Evolutionary conservation across 2,888 invertebrate species (phyloP), one percentile per base, ranked within the genome.

Genomic region (Pediacus dermestoides): DNA sequence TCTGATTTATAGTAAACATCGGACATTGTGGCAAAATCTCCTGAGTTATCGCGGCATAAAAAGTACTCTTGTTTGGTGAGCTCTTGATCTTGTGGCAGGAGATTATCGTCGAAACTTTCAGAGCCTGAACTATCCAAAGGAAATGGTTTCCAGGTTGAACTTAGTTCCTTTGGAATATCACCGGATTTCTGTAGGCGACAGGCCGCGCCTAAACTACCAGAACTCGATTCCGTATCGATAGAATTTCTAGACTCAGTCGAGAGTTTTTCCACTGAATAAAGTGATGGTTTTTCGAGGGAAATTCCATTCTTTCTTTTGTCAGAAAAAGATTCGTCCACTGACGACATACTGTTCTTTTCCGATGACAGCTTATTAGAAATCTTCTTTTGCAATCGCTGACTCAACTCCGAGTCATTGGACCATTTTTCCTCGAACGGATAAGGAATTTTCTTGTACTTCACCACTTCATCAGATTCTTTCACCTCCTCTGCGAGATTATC

Each of bases 121-220:
- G 88, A 88, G 21, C 86, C 88, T 33, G 88, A 88, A 61, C 88
- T 88, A 61, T 88, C 88, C 9, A 89, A 77, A 12, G 88, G 82
- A 62, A 88, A 89, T 2, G 87, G 84, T 55, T 83, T 79, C 86
- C 88, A 88, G 0, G 88, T 87, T 2, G 86, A 82, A 61, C 82
- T 85, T 35, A 85, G 71, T 61, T 87, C 87, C 60, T 80, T 74
- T 30, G 74, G 70, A 15, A 74, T 63, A 44, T 70, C 81, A 1
- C 81, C 82, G 2, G 80, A 75, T 50, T 67, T 70, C 34, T 62
- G 60, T 44, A 65, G 47, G 16, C 82, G 71, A 49, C 78, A 79
- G 10, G 81, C 82, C 38, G 80, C 78, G n/a, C 84, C 85, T 41
- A 84, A 67, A 34, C 83, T 83, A 0, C 85, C 84, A 2, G 84